Base-by-base conservation (phyloP, 2,888 invertebrate genomes). In the Platypus cylindrus region DNA sequence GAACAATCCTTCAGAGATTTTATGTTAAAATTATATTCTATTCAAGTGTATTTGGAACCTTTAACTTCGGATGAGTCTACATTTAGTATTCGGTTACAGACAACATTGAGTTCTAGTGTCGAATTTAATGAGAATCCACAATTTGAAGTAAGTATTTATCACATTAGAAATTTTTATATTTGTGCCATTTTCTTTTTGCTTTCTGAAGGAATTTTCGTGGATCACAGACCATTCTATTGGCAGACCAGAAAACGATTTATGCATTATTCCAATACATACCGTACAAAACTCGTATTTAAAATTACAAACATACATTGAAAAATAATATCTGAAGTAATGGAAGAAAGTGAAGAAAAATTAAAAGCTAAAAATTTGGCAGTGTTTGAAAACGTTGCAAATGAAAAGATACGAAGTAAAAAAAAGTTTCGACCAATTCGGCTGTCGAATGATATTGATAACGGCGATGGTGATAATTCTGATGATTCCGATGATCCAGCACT, bases 1-100 rank as follows among this genome's bases (percentile, higher is more conserved):
- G 77, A 78, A 51, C 70, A 74, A 52, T 66, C 66, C 45, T 58
- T 79, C 35, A 63, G 75, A 34, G 66, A 69, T 5, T 70, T 75
- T 51, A 73, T 70, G 41, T 55, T 78, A 17, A 72, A 69, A 47
- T 49, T 79, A 28, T 60, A 71, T 1, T 63, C 66, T 36, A 51
- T 65, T 15, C 58, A 60, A 36, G 52, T 59, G 18, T 67, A 66
- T 43, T 62, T 74, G 20, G 58, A 64, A 32, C 23, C 38, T 14
- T 54, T 63, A 34, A 47, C 72, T 29, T 67, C 73, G 4, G 63
- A 67, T 30, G 66, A 71, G 39, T 54, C 65, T 31, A 70, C 68
- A 44, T 79, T 79, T 53, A 62, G 63, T n/a, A 68, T 79, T 37
- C 64, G 67, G 38, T 55, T 78, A 30, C 64, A 71, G 42, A 72